Evolutionary conservation across 2,888 invertebrate species (phyloP).

Genomic region (Athalia rosae): DNA sequence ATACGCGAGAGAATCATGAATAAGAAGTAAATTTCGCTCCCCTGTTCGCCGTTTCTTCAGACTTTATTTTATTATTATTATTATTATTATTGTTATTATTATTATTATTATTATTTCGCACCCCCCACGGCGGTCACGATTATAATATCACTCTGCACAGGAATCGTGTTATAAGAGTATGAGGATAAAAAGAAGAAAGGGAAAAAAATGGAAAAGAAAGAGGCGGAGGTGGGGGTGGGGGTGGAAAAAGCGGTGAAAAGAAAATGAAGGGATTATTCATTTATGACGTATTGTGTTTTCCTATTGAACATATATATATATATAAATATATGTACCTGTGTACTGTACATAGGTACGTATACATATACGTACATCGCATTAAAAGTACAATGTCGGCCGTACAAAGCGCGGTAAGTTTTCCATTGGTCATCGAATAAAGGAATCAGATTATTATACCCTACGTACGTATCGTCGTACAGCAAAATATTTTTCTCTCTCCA

Average conservation of each 20-base stretch:
- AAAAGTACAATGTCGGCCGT: too few species aligned
- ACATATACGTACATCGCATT: too few species aligned
- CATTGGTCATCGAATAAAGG: too few species aligned
- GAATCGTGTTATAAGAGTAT: background rate
- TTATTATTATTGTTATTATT: background rate
- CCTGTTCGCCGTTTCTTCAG: too few species aligned
- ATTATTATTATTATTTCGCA: background rate
- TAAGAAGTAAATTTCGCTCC: too few species aligned
- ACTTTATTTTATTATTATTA: background rate
- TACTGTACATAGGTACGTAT: too few species aligned
- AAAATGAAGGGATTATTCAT: conserved; percentile 42
- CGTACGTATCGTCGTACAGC: too few species aligned
- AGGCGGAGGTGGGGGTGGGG: conserved; percentile 19
- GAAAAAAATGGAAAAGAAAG: conserved; percentile 18
- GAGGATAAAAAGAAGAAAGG: background rate
- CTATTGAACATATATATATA: background rate
- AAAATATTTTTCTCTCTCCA: too few species aligned
- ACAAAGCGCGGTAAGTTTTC: too few species aligned
- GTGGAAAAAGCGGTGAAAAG: background rate
- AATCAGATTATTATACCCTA: too few species aligned
- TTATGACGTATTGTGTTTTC: conserved; percentile 37
- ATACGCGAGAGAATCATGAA: too few species aligned
- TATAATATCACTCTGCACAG: conserved; percentile 21
- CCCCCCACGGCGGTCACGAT: conserved; percentile 3
- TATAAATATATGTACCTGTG: too few species aligned